These are phyloP conservation scores for Drosophila imparisetae DNA, from an alignment of 2,888 invertebrate species.

Conservation along the genomic window DNA sequence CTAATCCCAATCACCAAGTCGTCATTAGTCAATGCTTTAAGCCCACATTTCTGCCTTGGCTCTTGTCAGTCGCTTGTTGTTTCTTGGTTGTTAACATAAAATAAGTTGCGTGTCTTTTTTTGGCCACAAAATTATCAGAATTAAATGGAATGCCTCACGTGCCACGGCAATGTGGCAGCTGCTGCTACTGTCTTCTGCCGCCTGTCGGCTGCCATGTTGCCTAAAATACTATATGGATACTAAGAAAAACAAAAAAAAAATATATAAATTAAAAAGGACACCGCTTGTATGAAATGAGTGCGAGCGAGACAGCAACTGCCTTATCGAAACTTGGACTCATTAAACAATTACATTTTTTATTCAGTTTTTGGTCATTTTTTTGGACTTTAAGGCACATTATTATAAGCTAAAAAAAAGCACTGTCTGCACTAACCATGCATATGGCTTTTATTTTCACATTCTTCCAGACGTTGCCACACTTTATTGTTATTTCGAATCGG, in stretches of 20 bases:
- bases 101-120: conserved; percentile 59
- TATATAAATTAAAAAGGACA: conserved; percentile 32
- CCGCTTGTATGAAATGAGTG: neutral
- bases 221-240: conserved; percentile 12
- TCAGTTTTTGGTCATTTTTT: conserved; percentile 33
- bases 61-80: conserved; percentile 15
- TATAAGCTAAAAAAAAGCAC: neutral
- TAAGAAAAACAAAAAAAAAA: conserved; percentile 6
- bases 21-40: conserved; percentile 75
- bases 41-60: conserved; percentile 58
- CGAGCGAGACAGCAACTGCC: conserved; percentile 13
- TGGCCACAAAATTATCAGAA: conserved; percentile 57
- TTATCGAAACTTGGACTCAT: conserved; percentile 43
- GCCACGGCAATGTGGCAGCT: conserved; percentile 74
- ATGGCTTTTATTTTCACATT: conserved; percentile 29
- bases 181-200: conserved; percentile 30
- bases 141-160: conserved; percentile 73
- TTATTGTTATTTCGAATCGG: conserved; percentile 12
- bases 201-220: conserved; percentile 52
- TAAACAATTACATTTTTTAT: conserved; percentile 67
- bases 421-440: conserved; percentile 17
- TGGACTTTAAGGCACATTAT: conserved; percentile 29
- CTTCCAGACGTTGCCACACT: neutral
- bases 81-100: conserved; percentile 53
- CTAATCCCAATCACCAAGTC: conserved; percentile 47